Evolutionary conservation across 2,888 invertebrate species (phyloP).

Genomic region (Andrena praecox): DNA sequence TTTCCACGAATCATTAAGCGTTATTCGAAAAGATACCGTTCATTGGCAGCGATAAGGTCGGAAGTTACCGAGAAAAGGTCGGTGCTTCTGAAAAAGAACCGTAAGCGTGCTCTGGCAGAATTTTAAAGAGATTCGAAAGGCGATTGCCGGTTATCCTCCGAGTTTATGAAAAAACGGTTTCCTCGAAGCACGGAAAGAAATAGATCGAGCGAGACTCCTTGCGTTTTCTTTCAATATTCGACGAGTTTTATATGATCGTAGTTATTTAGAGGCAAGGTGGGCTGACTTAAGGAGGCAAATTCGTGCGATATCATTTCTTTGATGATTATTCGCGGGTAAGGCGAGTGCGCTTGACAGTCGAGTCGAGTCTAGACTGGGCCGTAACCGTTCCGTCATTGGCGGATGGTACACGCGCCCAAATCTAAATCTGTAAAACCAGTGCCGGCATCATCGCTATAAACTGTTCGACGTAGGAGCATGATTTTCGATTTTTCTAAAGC

Average conservation of each 20-base stretch:
- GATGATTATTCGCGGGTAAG: constrained; percentile 17
- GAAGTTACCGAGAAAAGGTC: constrained; percentile 1
- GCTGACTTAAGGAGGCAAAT: neutral
- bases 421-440: constrained; percentile 74
- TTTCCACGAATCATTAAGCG: constrained; percentile 44
- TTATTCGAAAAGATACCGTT: constrained; percentile 33
- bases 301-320: neutral
- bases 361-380: constrained; percentile 22
- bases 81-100: neutral
- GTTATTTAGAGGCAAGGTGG: constrained; percentile 16
- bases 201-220: neutral
- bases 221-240: neutral
- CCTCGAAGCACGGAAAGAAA: constrained; percentile 8
- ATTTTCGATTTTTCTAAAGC: constrained; percentile 44
- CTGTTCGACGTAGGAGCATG: constrained; percentile 52
- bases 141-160: neutral
- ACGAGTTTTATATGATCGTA: neutral
- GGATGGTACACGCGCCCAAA: constrained; percentile 58
- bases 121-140: neutral
- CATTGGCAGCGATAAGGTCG: constrained; percentile 5
- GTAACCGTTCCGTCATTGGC: constrained; percentile 57
- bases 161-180: constrained; percentile 11
- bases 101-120: neutral
- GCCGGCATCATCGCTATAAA: constrained; percentile 74
- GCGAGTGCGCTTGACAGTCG: constrained; percentile 41